Evolutionary conservation across 2,113 vertebrate genomes (phyloP).

Genomic region (Cololabis saira): DNA sequence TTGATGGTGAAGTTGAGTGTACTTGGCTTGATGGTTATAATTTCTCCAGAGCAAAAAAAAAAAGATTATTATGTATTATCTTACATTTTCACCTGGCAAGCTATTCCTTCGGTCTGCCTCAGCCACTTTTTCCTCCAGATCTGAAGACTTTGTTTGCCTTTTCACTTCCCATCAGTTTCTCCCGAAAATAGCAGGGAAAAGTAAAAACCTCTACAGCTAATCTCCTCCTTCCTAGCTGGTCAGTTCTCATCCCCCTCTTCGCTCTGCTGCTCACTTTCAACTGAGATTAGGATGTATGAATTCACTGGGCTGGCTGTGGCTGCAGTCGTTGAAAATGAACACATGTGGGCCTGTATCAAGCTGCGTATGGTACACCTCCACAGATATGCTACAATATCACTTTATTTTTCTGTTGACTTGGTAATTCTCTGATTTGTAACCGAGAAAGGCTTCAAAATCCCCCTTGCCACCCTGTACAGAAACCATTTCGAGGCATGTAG

Average conservation of each 20-base stretch:
- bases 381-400: constrained; percentile 9
- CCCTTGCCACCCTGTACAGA: constrained; percentile 33
- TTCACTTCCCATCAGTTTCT: constrained; percentile 42
- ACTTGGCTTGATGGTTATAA: constrained; percentile 36
- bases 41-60: constrained; percentile 18
- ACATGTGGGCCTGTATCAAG: constrained; percentile 23
- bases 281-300: constrained; percentile 60
- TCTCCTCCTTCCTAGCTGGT: constrained; percentile 49
- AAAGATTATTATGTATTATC: constrained; percentile 45
- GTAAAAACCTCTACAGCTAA: constrained; percentile 56
- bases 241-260: constrained; percentile 39
- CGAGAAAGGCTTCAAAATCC: constrained; percentile 47
- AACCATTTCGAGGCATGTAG: constrained; percentile 49
- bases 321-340: constrained; percentile 35
- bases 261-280: constrained; percentile 53
- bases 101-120: constrained; percentile 18
- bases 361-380: constrained; percentile 25
- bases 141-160: constrained; percentile 47
- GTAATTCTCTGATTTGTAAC: constrained; percentile 66
- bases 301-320: constrained; percentile 33
- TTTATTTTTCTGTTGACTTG: constrained; percentile 55
- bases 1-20: constrained; percentile 40
- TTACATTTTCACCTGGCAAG: constrained; percentile 58
- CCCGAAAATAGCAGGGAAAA: constrained; percentile 54
- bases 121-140: constrained; percentile 21